Conservation (phyloP, 2,888 invertebrate species). For the Thecocarcelia acutangulata region DNA sequence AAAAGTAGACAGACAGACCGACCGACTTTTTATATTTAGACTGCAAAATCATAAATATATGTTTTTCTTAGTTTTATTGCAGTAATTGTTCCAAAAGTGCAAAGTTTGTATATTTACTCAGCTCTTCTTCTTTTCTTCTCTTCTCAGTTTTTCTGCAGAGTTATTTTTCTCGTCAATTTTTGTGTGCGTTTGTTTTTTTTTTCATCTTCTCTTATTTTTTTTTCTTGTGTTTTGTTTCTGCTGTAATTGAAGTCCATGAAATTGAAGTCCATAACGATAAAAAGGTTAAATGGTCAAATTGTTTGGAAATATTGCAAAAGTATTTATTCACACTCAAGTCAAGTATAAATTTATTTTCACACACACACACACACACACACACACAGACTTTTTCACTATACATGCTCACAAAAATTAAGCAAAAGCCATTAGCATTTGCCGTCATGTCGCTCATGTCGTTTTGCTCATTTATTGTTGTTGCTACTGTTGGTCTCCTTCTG, state of each 20-base stretch:
- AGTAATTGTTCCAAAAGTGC: constrained; percentile 33
- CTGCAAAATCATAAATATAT: constrained; percentile 30
- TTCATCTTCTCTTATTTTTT: neutral
- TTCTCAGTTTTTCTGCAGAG: neutral
- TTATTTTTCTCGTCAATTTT: neutral
- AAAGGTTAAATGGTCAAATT: constrained; percentile 61
- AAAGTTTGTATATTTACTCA: constrained; percentile 37
- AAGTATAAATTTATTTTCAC: neutral
- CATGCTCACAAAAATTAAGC: neutral
- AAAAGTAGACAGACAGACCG: constrained; percentile 2
- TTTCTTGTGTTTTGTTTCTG: neutral
- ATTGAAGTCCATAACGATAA: constrained; percentile 50
- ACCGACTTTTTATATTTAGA: constrained; percentile 19
- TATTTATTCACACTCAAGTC: constrained; percentile 25
- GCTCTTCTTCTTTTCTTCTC: neutral
- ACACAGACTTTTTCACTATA: neutral
- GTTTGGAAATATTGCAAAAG: constrained; percentile 48
- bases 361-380: neutral
- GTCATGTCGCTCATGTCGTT: constrained; percentile 35
- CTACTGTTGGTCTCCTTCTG: neutral
- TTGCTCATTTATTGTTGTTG: constrained; percentile 17
- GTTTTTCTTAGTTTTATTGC: neutral
- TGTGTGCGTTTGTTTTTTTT: constrained; percentile 2
- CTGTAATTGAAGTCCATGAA: too few species aligned
- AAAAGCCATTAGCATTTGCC: constrained; percentile 36